Percentiles rank a stretch among this genome's conserved stretches.
Evolutionary conservation across 2,888 invertebrate genomes (phyloP).

Genomic region (Deilephila elpenor): DNA sequence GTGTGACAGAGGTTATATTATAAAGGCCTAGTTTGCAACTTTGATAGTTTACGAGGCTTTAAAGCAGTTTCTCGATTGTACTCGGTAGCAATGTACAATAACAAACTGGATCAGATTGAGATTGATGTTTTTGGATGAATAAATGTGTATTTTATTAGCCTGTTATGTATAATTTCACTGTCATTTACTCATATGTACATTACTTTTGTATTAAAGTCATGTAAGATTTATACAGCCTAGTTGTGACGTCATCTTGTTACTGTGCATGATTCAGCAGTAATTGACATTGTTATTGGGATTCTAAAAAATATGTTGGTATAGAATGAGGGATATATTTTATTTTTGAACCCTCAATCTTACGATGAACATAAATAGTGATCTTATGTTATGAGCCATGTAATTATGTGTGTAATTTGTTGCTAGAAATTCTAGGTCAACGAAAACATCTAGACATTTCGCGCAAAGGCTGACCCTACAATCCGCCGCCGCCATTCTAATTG

Average conservation of each 20-base stretch:
- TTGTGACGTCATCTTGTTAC: neutral
- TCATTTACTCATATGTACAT: neutral
- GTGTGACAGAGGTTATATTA: neutral
- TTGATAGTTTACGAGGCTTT: neutral
- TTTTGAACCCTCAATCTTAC: no score
- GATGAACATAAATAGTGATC: no score
- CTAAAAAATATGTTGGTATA: no score
- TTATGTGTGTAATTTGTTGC: no score
- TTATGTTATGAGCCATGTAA: no score
- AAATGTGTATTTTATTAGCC: slow-evolving; percentile 13
- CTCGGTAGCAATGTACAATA: neutral
- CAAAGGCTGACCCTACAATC: neutral
- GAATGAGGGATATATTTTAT: no score
- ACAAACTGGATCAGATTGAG: neutral
- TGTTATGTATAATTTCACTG: slow-evolving; percentile 3
- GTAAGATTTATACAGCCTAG: neutral
- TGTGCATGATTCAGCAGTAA: no score
- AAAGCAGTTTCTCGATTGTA: neutral
- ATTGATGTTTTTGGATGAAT: slow-evolving; percentile 1
- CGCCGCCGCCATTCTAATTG: slow-evolving; percentile 57
- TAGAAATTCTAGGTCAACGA: neutral
- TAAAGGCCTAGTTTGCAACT: neutral
- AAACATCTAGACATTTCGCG: neutral
- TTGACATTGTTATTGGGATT: no score
- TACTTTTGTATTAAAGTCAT: neutral